phyloP scores from a whole-genome alignment of 2,113 vertebrate species.

The Aegypius monachus region DNA sequence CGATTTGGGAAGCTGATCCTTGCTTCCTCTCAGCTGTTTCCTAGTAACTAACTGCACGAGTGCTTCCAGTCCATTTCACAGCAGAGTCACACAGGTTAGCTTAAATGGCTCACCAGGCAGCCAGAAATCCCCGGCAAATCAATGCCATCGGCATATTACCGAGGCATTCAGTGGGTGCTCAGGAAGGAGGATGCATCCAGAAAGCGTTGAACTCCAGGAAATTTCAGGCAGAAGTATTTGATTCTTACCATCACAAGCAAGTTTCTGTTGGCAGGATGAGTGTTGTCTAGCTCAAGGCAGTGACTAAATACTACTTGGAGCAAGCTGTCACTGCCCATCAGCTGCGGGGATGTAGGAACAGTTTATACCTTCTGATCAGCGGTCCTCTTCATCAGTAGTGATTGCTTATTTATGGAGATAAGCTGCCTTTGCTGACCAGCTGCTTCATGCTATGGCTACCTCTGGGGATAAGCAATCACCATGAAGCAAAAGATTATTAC shows the following conservation, averaged over 20 bases:
- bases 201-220: background rate
- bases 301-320: background rate
- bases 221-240: background rate
- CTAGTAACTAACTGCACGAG: background rate
- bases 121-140: background rate
- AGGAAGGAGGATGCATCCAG: background rate
- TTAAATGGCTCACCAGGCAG: background rate
- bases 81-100: background rate
- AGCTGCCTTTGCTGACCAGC: background rate
- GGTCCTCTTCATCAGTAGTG: background rate
- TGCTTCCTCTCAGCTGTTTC: slow-evolving; percentile 15
- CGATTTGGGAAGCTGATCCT: background rate
- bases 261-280: background rate
- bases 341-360: rapidly evolving
- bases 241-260: background rate
- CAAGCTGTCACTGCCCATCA: background rate
- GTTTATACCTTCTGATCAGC: background rate
- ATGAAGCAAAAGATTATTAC: background rate
- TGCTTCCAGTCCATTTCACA: slow-evolving; percentile 4
- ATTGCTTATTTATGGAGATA: background rate
- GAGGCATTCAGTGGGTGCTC: background rate
- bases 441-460: background rate
- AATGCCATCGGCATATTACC: rapidly evolving
- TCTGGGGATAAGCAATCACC: background rate
- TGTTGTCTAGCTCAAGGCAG: background rate